These are phyloP conservation scores for Keiferia lycopersicella DNA, from an alignment of 2,888 invertebrate species.

Conservation along the genomic window DNA sequence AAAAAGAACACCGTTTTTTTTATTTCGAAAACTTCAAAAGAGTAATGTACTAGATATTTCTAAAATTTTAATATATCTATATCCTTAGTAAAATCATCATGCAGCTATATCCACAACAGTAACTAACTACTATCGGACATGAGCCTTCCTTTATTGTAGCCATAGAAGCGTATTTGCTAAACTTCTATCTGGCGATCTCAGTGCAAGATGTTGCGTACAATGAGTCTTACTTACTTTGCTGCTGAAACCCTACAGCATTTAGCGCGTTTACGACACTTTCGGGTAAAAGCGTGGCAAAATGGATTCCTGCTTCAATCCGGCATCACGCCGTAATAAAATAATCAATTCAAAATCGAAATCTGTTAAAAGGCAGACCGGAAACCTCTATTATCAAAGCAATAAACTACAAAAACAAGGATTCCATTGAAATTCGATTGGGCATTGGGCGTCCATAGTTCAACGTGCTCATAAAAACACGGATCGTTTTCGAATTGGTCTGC, in stretches of 20 bases:
- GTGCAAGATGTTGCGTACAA: no score
- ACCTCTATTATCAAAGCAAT: slow-evolving; percentile 2
- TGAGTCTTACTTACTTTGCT: background rate
- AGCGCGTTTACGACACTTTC: no score
- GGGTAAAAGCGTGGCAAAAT: background rate
- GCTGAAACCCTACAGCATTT: background rate
- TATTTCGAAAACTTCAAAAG: no score
- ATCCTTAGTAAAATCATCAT: no score
- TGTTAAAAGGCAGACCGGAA: slow-evolving; percentile 5
- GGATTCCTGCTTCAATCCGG: background rate
- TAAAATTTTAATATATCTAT: no score
- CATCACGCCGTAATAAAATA: background rate
- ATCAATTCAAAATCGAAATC: background rate
- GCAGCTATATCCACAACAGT: no score
- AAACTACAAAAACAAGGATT: slow-evolving; percentile 18
- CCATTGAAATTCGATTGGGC: slow-evolving; percentile 21
- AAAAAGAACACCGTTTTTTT: no score
- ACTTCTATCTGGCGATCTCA: no score
- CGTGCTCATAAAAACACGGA: slow-evolving; percentile 49
- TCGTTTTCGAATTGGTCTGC: slow-evolving; percentile 55
- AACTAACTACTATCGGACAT: no score
- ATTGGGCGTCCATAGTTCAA: slow-evolving; percentile 38
- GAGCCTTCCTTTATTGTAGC: no score
- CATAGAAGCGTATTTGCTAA: no score
- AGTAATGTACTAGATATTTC: no score